Conservation (phyloP, 1,140 invertebrate genomes). For the Homarus americanus region DNA sequence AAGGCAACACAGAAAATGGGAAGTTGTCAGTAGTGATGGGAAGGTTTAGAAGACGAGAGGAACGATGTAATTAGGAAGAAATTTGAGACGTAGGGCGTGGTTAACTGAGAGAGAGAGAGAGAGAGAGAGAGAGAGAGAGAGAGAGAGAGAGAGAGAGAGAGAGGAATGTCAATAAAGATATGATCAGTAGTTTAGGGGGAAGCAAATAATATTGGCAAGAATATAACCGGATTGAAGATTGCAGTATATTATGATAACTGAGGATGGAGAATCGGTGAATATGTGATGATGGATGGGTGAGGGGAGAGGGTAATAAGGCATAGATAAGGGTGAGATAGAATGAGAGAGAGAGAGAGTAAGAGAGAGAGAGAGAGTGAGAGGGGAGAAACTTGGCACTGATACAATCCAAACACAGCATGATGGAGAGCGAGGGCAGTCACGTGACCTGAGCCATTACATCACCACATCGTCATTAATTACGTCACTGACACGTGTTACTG, state of each 20-base stretch:
- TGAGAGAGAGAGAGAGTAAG: neutral
- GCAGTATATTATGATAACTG: too few relatives aligned
- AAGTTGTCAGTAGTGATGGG: too few relatives aligned
- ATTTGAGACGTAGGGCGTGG: neutral
- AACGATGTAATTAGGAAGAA: neutral
- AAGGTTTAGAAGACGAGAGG: neutral
- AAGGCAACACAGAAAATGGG: too few relatives aligned
- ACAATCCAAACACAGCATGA: slow-evolving; percentile 12
- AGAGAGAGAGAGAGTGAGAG: slow-evolving; percentile 14
- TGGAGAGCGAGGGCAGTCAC: slow-evolving; percentile 16
- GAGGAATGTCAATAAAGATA: too few relatives aligned
- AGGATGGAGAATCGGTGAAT: too few relatives aligned
- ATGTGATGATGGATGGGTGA: neutral
- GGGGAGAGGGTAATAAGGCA: neutral
- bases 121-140: neutral
- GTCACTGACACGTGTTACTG: slow-evolving; percentile 46
- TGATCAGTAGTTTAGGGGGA: too few relatives aligned
- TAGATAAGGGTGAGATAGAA: neutral
- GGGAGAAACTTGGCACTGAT: neutral
- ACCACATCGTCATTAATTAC: slow-evolving; percentile 55
- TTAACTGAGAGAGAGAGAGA: slow-evolving; percentile 16
- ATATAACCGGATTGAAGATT: too few relatives aligned
- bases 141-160: slow-evolving; percentile 5
- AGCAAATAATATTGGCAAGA: too few relatives aligned
- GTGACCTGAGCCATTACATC: slow-evolving; percentile 53